Evolutionary conservation across 2,113 vertebrate genomes (phyloP), one percentile per base, ranked within the genome.

Genomic region (Lampris megalopsis): DNA sequence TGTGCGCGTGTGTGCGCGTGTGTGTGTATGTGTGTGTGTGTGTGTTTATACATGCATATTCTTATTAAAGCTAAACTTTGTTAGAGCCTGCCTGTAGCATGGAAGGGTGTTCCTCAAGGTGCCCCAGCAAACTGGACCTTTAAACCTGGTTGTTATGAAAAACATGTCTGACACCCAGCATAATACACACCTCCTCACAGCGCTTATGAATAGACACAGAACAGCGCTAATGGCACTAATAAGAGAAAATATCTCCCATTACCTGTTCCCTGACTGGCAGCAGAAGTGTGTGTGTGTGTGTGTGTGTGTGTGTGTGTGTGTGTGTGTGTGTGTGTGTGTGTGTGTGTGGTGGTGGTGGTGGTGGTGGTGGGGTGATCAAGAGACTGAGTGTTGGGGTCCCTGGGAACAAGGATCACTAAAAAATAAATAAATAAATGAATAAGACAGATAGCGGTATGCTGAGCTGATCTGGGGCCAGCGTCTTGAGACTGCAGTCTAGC

Each of bases 231-330:
- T 92, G 87, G 90, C 75, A 71, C 82, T 92, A 94, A 94, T 93
- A 83, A 90, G 85, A 77, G 58, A 69, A 93, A 94, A 92, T 93
- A 86, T 90, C 79, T 82, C 81, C 86, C 89, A 92, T 94, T 94
- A 94, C 92, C 82, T 92, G 73, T 82, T 62, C 87, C 67, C 58
- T 81, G 79, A 90, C 86, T 82, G 87, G 92, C 88, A 86, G 74
- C 76, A 72, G 63, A 77, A 63, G 50, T 72, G 68, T 75, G 1
- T 3, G 42, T 68, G 49, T 56, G 67, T 35, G 35, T 2, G 24
- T 59, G 70, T 75, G 61, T 24, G 24, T 13, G 50, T 72, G 68
- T 75, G 1, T 3, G 42, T 68, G 49, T 56, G 67, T 35, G 35
- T 2, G 24, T 59, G 70, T 75, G 61, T 24, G 50, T 72, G 68